A percentile compares a stretch with the other conserved stretches of the same genome.
phyloP scores from a whole-genome alignment of 2,797 vertebrate genomes.

The Poecilia wingei region DNA sequence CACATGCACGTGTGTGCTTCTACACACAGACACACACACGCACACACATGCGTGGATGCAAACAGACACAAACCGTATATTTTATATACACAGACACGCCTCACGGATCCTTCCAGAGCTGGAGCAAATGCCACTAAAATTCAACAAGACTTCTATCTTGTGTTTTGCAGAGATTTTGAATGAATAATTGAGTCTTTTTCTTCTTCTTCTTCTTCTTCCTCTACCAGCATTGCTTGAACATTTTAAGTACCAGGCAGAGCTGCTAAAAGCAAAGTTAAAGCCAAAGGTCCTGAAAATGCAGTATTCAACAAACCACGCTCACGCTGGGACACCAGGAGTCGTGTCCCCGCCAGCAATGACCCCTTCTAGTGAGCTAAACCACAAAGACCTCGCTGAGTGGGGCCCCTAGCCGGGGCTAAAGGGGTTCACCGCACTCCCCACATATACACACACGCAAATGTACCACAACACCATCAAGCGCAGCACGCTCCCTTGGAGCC shows the following conservation, averaged over 20 bases:
- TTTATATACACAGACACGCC: slow-evolving; percentile 68
- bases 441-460: slow-evolving; percentile 47
- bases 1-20: slow-evolving; percentile 33
- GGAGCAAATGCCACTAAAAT: slow-evolving; percentile 50
- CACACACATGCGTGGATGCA: slow-evolving; percentile 29
- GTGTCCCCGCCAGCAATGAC: slow-evolving; percentile 71
- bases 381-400: slow-evolving; percentile 70
- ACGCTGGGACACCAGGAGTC: slow-evolving; percentile 44
- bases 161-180: slow-evolving; percentile 48
- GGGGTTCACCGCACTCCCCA: slow-evolving; percentile 65
- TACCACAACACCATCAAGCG: slow-evolving; percentile 74
- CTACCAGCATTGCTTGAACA: slow-evolving; percentile 19
- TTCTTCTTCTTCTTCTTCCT: slow-evolving; percentile 3
- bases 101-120: slow-evolving; percentile 75
- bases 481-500: slow-evolving; percentile 68
- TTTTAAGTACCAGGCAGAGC: slow-evolving; percentile 10
- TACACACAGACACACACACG: slow-evolving; percentile 29
- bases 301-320: slow-evolving; percentile 60
- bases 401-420: slow-evolving; percentile 65
- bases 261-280: slow-evolving; percentile 28
- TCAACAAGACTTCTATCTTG: slow-evolving; percentile 72
- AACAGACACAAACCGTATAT: slow-evolving; percentile 41
- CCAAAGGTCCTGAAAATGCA: slow-evolving; percentile 50
- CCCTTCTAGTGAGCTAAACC: slow-evolving; percentile 66
- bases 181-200: slow-evolving; percentile 15